phyloP scores from a whole-genome alignment of 2,113 vertebrate species.

The Elgaria multicarinata region DNA sequence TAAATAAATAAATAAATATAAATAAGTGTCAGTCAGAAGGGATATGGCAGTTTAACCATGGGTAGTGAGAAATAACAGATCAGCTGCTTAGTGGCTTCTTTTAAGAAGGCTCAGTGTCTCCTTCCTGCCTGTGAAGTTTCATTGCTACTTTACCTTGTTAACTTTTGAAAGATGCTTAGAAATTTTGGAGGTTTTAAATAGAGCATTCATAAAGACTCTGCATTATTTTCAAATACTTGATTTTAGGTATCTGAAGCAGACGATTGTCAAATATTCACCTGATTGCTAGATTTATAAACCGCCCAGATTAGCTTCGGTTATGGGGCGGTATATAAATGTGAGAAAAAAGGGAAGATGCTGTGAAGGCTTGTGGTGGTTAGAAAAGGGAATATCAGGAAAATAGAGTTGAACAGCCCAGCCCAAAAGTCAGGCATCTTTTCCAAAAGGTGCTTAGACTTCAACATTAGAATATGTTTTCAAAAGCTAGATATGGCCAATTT shows the following conservation, averaged over 20 bases:
- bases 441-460: not conserved
- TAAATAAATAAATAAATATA: too few species aligned
- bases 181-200: not conserved
- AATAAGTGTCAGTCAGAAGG: too few species aligned
- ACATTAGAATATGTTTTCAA: not conserved
- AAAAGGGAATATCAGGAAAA: not conserved
- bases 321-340: too few species aligned
- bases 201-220: not conserved
- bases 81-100: not conserved
- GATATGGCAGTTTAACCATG: not conserved
- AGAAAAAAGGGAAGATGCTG: not conserved
- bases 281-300: not conserved
- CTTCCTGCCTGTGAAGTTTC: not conserved
- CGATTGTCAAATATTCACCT: not conserved
- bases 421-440: not conserved
- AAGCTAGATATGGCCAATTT: not conserved
- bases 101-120: not conserved
- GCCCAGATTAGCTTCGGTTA: too few species aligned
- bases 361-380: not conserved
- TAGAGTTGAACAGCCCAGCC: not conserved
- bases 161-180: not conserved
- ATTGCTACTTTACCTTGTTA: not conserved
- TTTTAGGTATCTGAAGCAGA: not conserved
- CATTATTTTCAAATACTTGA: not conserved
- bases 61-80: not conserved